A percentile compares a stretch with the other conserved stretches of the same genome.
These are phyloP conservation scores for Cyclargus thomasi DNA, from an alignment of 1,140 invertebrate species.

Conservation along the genomic window DNA sequence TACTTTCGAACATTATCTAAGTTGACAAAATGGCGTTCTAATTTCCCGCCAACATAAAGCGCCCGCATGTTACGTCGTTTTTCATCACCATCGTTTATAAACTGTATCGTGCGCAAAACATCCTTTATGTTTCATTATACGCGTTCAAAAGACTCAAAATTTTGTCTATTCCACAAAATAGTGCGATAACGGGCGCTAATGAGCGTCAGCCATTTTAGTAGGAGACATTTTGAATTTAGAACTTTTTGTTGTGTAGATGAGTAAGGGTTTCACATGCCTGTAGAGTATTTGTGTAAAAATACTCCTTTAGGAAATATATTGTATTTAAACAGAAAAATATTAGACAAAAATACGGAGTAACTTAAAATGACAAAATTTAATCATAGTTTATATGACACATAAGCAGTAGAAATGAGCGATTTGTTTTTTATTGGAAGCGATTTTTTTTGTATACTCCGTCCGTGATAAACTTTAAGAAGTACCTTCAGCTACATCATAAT, in stretches of 20 bases:
- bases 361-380: too few species aligned
- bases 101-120: slow-evolving; percentile 41
- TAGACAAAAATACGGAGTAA: too few species aligned
- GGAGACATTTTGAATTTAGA: slow-evolving; percentile 55
- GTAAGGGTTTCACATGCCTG: neutral
- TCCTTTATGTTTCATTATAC: slow-evolving; percentile 64
- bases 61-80: slow-evolving; percentile 58
- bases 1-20: slow-evolving; percentile 18
- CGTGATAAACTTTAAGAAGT: too few species aligned
- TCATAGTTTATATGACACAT: too few species aligned
- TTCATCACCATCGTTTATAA: slow-evolving; percentile 50
- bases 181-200: slow-evolving; percentile 68
- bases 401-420: too few species aligned
- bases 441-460: too few species aligned
- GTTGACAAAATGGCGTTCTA: slow-evolving; percentile 46
- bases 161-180: slow-evolving; percentile 71
- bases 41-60: slow-evolving; percentile 56
- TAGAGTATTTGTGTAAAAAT: neutral
- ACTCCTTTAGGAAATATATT: too few species aligned
- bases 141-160: slow-evolving; percentile 68
- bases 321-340: too few species aligned
- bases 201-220: slow-evolving; percentile 57
- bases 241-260: slow-evolving; percentile 47
- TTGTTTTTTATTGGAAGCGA: too few species aligned
- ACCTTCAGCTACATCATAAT: neutral